Evolutionary conservation across 2,888 invertebrate genomes (phyloP), one percentile per base, ranked within the genome.

Genomic region (Parapristionchus giblindavisi): DNA sequence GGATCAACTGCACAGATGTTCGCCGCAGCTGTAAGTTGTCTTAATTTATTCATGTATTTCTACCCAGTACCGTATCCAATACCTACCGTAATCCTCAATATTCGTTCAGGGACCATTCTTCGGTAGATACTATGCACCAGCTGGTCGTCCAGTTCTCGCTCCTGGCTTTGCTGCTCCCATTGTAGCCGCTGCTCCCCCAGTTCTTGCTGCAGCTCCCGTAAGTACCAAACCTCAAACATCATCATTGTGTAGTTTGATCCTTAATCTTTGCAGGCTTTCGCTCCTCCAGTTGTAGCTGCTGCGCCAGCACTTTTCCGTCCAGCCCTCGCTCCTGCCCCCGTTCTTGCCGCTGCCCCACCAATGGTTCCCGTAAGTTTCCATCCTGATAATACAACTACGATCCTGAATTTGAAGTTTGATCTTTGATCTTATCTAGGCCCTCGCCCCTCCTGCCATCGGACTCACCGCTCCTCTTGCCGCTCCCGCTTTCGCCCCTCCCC

Each of bases 81-180:
- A n/a, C n/a, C n/a, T n/a, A n/a, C n/a, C n/a, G n/a, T n/a, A n/a
- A n/a, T n/a, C n/a, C n/a, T n/a, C n/a, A n/a, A n/a, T n/a, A n/a
- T n/a, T n/a, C n/a, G n/a, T n/a, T 65, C 65, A 65, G 48, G 40
- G 43, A 32, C 65, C 65, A 14, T 65, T 48, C 65, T 65, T 65
- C 48, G 65, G 65, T 65, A 24, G 65, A 29, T 65, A 65, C 48
- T 65, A 48, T 29, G 66, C 51, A 34, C 32, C 66, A 32, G 66
- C 66, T 24, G 66, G 66, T 24, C 66, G 66, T 66, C 51, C 66
- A 17, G 51, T 66, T 21, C 51, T 66, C 51, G 66, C 66, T 1
- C n/a, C n/a, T n/a, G n/a, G n/a, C n/a, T 43, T 43, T 8, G 66
- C 66, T n/a, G 43, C 65, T 29, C 51, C 51, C 1, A 17, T 66